phyloP scores from a whole-genome alignment of 2,888 invertebrate species.

The Clitarchus hookeri region DNA sequence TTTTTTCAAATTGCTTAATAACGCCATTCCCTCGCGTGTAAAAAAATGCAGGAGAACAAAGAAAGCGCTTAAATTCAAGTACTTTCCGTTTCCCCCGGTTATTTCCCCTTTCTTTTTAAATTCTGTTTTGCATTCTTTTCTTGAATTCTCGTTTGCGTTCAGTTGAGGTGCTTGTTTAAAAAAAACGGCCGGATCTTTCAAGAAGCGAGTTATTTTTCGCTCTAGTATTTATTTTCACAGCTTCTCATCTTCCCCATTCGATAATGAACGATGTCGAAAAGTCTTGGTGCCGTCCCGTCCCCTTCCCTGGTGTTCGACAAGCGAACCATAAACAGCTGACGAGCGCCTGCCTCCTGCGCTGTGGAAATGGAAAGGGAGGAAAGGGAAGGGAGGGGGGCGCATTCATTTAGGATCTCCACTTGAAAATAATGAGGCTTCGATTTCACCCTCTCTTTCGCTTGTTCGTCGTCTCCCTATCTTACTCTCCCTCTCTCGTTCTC shows the following conservation, averaged over 20 bases:
- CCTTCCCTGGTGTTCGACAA: neutral
- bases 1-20: no score
- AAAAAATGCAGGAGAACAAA: no score
- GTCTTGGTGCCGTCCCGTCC: neutral
- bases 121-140: neutral
- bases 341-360: neutral
- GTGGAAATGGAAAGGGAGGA: neutral
- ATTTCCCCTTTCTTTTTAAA: neutral
- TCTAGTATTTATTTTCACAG: slow-evolving; percentile 2
- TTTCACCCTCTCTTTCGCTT: slow-evolving; percentile 19
- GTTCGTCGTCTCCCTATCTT: neutral
- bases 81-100: neutral
- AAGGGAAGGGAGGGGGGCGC: neutral
- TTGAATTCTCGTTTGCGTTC: neutral
- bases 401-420: slow-evolving; percentile 21
- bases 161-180: neutral
- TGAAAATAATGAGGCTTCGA: slow-evolving; percentile 28
- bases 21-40: no score
- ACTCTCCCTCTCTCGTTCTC: neutral
- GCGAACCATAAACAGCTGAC: slow-evolving; percentile 26
- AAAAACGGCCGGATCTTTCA: neutral
- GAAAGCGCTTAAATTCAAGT: no score
- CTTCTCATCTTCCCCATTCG: slow-evolving; percentile 16
- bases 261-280: slow-evolving; percentile 24
- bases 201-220: slow-evolving; percentile 3